These are phyloP conservation scores for Zapornia atra DNA, from an alignment of 2,113 vertebrate species.

Conservation along the genomic window DNA sequence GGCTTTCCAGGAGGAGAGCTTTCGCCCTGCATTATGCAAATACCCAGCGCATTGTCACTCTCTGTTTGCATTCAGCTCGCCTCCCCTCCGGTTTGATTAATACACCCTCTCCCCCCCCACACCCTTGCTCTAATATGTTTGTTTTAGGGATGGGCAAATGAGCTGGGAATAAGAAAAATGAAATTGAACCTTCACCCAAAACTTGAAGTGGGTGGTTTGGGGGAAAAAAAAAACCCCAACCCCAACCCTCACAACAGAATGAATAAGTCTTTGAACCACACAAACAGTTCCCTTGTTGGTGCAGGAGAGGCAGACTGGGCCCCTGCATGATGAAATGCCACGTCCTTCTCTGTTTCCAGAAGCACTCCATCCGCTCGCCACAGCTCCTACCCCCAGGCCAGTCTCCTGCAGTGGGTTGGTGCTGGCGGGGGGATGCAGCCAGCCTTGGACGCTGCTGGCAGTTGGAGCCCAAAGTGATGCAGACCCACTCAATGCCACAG, in stretches of 20 bases:
- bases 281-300: slow-evolving; percentile 46
- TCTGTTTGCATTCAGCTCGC: not conserved
- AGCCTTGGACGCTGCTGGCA: fast-evolving
- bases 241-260: slow-evolving; percentile 4
- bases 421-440: not conserved
- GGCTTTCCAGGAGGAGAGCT: slow-evolving; percentile 11
- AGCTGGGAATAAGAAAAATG: slow-evolving; percentile 64
- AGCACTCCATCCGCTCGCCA: fast-evolving
- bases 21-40: slow-evolving; percentile 53
- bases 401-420: not conserved
- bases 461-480: fast-evolving
- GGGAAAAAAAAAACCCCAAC: not conserved
- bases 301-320: slow-evolving; percentile 34
- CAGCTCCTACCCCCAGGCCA: not conserved
- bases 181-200: slow-evolving; percentile 65
- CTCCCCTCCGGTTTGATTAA: slow-evolving; percentile 35
- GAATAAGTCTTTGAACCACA: slow-evolving; percentile 53
- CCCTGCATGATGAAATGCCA: slow-evolving; percentile 16
- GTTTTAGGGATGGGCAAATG: slow-evolving; percentile 60
- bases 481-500: fast-evolving
- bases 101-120: slow-evolving; percentile 8
- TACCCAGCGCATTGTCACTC: not conserved
- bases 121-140: slow-evolving; percentile 42
- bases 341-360: not conserved
- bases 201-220: slow-evolving; percentile 52